Evolutionary conservation across 2,113 vertebrate genomes (phyloP).

Genomic region (Carlito syrichta): DNA sequence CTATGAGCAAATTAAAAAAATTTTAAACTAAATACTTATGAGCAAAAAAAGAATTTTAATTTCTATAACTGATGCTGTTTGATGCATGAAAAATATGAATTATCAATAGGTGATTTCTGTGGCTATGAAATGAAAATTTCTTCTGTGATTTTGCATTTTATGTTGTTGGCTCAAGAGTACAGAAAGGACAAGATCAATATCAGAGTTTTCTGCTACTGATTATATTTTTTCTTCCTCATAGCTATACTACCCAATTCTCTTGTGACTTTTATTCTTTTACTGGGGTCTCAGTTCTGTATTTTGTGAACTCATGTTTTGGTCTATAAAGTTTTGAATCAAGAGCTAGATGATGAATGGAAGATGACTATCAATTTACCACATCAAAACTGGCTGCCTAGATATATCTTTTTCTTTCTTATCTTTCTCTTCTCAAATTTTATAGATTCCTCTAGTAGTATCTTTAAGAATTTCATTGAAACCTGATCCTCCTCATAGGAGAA

Average conservation of each 20-base stretch:
- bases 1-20: not conserved
- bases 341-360: not conserved
- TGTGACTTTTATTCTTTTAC: not conserved
- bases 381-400: not conserved
- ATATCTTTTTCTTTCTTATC: not conserved
- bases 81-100: not conserved
- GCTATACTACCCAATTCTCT: not conserved
- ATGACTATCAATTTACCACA: not conserved
- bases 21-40: constrained; percentile 27
- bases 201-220: not conserved
- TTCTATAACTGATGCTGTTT: not conserved
- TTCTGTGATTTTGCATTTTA: not conserved
- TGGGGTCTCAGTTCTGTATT: not conserved
- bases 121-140: not conserved
- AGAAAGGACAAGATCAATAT: not conserved
- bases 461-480: not conserved
- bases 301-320: not conserved
- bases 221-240: not conserved
- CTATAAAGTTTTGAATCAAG: not conserved
- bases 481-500: not conserved
- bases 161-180: not conserved
- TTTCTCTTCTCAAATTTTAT: not conserved
- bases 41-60: constrained; percentile 25
- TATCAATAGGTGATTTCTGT: not conserved
- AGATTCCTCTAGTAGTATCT: not conserved